phyloP scores from a whole-genome alignment of 2,888 invertebrate species.

The Epirrhoe tristata region DNA sequence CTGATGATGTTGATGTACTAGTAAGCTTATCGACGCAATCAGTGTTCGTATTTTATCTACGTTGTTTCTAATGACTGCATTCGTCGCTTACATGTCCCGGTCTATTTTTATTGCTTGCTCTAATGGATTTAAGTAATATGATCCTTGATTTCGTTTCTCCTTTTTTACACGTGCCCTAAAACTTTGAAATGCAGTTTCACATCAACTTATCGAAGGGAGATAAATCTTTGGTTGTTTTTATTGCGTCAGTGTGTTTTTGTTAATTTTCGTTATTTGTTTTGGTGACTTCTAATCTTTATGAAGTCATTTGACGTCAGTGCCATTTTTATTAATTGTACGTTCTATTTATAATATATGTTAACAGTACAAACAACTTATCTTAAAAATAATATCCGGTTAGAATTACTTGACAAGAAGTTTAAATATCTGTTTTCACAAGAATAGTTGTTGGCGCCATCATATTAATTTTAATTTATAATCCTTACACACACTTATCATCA shows the following conservation, averaged over 20 bases:
- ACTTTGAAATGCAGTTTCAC: slow-evolving; percentile 57
- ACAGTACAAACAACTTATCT: background rate
- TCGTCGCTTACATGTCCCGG: slow-evolving; percentile 51
- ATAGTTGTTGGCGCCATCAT: slow-evolving; percentile 4
- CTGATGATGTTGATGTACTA: background rate
- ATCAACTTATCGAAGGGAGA: slow-evolving; percentile 49
- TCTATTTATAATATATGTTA: too few relatives aligned
- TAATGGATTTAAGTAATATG: slow-evolving; percentile 84
- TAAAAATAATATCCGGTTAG: background rate
- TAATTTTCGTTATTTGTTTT: background rate
- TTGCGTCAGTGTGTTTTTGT: slow-evolving; percentile 12
- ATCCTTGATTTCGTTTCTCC: slow-evolving; percentile 75
- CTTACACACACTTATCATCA: background rate
- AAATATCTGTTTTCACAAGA: background rate
- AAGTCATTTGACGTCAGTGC: background rate
- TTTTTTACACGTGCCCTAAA: slow-evolving; percentile 66
- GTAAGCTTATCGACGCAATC: slow-evolving; percentile 50
- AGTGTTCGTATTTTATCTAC: slow-evolving; percentile 50
- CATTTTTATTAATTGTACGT: too few relatives aligned
- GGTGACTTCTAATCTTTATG: background rate
- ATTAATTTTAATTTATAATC: background rate
- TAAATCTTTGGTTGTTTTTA: slow-evolving; percentile 52
- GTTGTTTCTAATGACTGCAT: slow-evolving; percentile 75
- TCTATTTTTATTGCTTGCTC: slow-evolving; percentile 81
- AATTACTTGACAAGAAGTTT: background rate